Evolutionary conservation across 2,797 vertebrate species (phyloP).

Genomic region (Esox masquinongy): DNA sequence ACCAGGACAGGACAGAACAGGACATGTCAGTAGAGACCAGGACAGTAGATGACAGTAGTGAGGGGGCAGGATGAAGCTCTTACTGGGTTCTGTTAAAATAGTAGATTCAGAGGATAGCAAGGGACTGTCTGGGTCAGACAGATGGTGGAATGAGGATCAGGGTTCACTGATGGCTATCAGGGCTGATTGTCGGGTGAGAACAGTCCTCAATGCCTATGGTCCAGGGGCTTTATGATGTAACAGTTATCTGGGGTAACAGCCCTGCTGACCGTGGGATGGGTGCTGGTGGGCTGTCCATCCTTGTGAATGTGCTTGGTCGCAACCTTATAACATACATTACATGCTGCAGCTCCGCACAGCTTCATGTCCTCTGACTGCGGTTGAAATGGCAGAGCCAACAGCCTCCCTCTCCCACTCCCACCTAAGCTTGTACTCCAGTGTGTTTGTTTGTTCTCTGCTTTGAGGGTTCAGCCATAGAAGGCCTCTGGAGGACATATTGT

Average conservation of each 20-base stretch:
- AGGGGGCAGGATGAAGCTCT: slow-evolving; percentile 9
- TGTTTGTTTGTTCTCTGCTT: neutral
- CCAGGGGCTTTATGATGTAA: slow-evolving; percentile 37
- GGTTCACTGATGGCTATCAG: slow-evolving; percentile 49
- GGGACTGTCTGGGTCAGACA: slow-evolving; percentile 18
- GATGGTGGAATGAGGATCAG: neutral
- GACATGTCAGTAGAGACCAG: no score
- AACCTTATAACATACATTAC: neutral
- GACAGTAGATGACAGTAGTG: neutral
- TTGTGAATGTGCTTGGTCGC: neutral
- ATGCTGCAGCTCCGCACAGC: neutral
- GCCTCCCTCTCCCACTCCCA: neutral
- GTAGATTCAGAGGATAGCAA: slow-evolving; percentile 36
- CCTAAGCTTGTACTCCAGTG: slow-evolving; percentile 1
- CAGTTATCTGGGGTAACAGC: slow-evolving; percentile 37
- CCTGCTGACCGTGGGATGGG: neutral
- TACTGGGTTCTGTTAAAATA: slow-evolving; percentile 57
- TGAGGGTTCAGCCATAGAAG: neutral
- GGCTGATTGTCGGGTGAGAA: slow-evolving; percentile 33
- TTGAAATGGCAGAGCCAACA: neutral
- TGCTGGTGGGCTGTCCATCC: neutral
- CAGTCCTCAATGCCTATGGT: slow-evolving; percentile 28
- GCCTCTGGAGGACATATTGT: slow-evolving; percentile 6
- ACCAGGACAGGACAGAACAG: slow-evolving; percentile 3
- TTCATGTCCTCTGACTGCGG: neutral